phyloP scores from a whole-genome alignment of 1,140 invertebrate genomes.

The Idris sp. region DNA sequence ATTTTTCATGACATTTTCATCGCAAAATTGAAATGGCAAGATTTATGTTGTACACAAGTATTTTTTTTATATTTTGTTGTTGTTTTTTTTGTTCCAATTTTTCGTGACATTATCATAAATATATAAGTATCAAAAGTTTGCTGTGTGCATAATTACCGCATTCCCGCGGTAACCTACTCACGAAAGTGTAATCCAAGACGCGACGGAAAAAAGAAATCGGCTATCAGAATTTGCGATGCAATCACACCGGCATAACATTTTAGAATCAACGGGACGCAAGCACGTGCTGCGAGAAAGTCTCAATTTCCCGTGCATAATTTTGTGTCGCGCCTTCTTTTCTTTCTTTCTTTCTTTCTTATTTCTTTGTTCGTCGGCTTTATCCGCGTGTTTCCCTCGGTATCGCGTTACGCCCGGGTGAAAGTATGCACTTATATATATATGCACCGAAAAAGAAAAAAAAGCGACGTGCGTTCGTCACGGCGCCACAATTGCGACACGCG shows the following conservation, averaged over 20 bases:
- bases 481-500: constrained; percentile 65
- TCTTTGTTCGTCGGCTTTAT: neutral
- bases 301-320: constrained; percentile 41
- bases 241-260: constrained; percentile 16
- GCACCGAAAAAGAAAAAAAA: no score
- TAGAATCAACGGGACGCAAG: constrained; percentile 18
- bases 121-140: no score
- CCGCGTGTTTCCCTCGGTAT: constrained; percentile 6
- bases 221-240: constrained; percentile 13
- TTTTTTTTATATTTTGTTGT: no score
- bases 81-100: no score
- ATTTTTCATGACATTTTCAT: no score
- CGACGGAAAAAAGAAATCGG: constrained; percentile 2
- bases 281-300: constrained; percentile 41
- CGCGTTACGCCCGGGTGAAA: constrained; percentile 65
- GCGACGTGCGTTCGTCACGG: constrained; percentile 63
- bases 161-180: no score
- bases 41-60: no score
- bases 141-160: no score
- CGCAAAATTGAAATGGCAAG: no score
- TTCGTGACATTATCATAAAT: no score
- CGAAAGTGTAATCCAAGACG: neutral
- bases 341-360: neutral
- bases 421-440: constrained; percentile 64
- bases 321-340: constrained; percentile 12